Evolutionary conservation across 2,113 vertebrate genomes (phyloP).

Genomic region (Dicerorhinus sumatrensis): DNA sequence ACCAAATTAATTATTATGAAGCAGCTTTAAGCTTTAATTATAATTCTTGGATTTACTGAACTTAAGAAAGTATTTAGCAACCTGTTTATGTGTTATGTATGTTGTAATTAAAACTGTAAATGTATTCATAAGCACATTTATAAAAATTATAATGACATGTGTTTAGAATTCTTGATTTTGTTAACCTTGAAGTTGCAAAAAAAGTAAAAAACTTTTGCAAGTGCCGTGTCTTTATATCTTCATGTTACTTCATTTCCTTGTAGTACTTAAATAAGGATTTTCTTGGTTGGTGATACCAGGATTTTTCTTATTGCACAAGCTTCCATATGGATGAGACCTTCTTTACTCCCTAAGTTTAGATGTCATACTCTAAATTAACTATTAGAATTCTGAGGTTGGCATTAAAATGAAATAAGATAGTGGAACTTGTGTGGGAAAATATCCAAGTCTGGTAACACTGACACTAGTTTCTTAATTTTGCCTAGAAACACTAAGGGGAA

Average conservation of each 20-base stretch:
- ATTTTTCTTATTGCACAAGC: background rate
- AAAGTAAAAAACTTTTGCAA: background rate
- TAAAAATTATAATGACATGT: slow-evolving; percentile 63
- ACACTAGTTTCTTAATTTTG: background rate
- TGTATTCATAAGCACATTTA: slow-evolving; percentile 77
- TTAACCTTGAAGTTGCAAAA: slow-evolving; percentile 59
- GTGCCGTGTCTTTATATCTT: background rate
- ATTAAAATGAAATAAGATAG: slow-evolving; percentile 23
- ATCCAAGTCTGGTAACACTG: background rate
- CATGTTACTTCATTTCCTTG: background rate
- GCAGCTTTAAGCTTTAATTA: slow-evolving; percentile 72
- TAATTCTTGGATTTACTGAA: slow-evolving; percentile 79
- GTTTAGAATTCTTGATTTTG: slow-evolving; percentile 68
- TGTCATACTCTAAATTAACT: background rate
- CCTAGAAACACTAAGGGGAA: background rate
- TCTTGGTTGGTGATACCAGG: background rate
- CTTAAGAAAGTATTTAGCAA: slow-evolving; percentile 72
- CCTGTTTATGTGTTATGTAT: slow-evolving; percentile 73
- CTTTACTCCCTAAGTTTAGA: background rate
- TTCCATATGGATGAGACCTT: background rate
- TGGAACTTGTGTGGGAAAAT: background rate
- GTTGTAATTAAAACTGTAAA: slow-evolving; percentile 78
- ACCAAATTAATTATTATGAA: slow-evolving; percentile 70
- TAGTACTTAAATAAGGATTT: background rate
- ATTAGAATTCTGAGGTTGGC: background rate